phyloP scores from a whole-genome alignment of 2,113 vertebrate genomes.

The Brienomyrus brachyistius region DNA sequence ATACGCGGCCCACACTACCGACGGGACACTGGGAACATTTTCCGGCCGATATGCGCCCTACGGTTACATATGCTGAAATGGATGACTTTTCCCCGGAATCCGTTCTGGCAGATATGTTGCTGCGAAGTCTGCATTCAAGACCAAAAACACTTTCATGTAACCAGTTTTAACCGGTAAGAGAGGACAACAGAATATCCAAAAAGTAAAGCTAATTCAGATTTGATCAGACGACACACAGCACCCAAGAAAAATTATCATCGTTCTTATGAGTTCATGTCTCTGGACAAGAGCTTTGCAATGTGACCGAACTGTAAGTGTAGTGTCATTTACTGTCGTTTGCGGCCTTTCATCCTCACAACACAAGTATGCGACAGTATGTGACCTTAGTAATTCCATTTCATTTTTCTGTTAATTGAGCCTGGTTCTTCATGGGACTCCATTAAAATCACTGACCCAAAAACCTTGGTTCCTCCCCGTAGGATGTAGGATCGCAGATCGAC shows the following conservation, averaged over 20 bases:
- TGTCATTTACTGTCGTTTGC: neutral
- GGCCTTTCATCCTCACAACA: neutral
- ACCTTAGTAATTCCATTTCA: neutral
- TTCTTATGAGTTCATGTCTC: neutral
- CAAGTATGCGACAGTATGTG: neutral
- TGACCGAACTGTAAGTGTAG: neutral
- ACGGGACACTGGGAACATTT: neutral
- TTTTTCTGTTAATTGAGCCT: neutral
- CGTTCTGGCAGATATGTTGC: neutral
- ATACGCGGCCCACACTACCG: neutral
- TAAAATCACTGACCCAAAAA: too few relatives aligned
- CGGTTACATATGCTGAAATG: constrained; percentile 18
- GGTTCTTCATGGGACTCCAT: neutral
- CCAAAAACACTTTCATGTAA: neutral
- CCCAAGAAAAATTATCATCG: neutral
- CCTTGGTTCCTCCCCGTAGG: neutral
- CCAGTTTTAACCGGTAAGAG: neutral
- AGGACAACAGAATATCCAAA: neutral
- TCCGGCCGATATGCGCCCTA: constrained; percentile 11
- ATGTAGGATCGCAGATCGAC: neutral
- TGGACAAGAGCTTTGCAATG: neutral
- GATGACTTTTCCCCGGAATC: neutral
- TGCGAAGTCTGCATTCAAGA: neutral
- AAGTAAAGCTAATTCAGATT: neutral
- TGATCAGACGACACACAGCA: neutral